Percentiles rank a stretch among this genome's conserved stretches.
These are phyloP conservation scores for Styela clava DNA, from an alignment of 23 tunicate species.

Conservation along the genomic window DNA sequence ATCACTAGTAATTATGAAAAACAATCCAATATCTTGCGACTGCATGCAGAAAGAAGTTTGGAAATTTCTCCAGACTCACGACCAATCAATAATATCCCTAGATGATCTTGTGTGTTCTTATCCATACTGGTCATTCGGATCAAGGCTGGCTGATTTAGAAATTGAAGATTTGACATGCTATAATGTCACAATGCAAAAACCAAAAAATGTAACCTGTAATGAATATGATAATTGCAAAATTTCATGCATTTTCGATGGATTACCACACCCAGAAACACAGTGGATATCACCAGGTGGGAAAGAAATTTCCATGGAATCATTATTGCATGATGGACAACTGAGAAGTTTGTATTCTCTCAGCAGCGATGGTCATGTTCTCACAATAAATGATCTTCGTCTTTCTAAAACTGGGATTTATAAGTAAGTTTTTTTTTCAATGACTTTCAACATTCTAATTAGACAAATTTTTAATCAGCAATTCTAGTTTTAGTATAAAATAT, in stretches of 20 bases:
- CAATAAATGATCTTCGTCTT: conserved; percentile 47
- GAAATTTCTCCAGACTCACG: conserved; percentile 8
- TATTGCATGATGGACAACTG: conserved; percentile 2
- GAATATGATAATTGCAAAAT: conserved; percentile 43
- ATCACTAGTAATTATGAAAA: conserved; percentile 1
- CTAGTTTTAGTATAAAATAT: no score
- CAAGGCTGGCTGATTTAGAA: conserved; percentile 21
- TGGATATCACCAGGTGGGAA: conserved; percentile 62
- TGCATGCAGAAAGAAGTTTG: conserved; percentile 26
- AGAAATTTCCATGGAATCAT: conserved; percentile 18
- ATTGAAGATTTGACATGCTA: conserved; percentile 34
- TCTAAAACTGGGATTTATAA: conserved; percentile 60
- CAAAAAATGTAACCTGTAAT: conserved; percentile 27
- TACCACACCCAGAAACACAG: conserved; percentile 36
- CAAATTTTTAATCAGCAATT: no score
- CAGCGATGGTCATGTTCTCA: conserved; percentile 46
- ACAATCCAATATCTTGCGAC: conserved; percentile 75
- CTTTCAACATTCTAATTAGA: neutral
- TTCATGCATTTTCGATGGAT: conserved; percentile 33
- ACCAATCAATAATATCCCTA: neutral
- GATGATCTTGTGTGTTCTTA: conserved; percentile 30
- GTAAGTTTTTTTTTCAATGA: conserved; percentile 25
- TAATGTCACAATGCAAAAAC: conserved; percentile 11
- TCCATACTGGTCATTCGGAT: conserved; percentile 28
- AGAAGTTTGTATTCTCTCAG: conserved; percentile 28